Base-by-base conservation (phyloP, 37 sponge, comb jelly and placozoan genomes). In the Theonella swinhoei region DNA sequence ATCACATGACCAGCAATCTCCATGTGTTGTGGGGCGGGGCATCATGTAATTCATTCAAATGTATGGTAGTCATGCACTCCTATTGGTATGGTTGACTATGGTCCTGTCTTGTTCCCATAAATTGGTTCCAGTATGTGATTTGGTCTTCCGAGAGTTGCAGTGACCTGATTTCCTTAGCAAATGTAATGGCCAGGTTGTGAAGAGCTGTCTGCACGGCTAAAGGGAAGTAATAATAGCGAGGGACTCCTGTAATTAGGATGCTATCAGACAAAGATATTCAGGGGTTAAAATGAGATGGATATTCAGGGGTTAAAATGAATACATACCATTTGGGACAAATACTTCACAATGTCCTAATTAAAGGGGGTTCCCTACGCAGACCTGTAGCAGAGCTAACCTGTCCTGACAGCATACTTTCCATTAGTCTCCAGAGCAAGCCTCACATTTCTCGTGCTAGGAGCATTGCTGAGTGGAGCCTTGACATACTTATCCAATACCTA, bases 351-450 rank as follows among this genome's bases (percentile, higher is more conserved):
- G n/a, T n/a, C n/a, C n/a, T n/a, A n/a, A n/a, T n/a, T n/a, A n/a
- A n/a, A n/a, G n/a, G n/a, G 4, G 28, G 4, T 28, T 28, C 3
- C 4, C n/a, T 4, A 64, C 7, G 61, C 20, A 59, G 14, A 20
- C 7, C 64, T 4, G 64, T 4, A 25, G 3, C 64, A 17, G 26
- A 39, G 39, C 74, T 22, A 29, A 86, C 86, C 86, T 78, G 79
- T 78, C 61, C 76, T 88, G 42, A 88, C 47, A 24, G 88, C 88
- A 82, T 82, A 88, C 70, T 62, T 81, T 5, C 88, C 83, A 70
- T 88, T 88, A 1, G 33, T 66, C 43, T 88, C 88, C 61, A 82
- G 43, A 39, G 88, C 88, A 35, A 86, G 24, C 1, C 63, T 19
- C 23, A 39, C 64, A 62, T 86, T 72, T 31, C 86, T 59, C 14